Base-by-base conservation (phyloP, 2,888 invertebrate genomes). In the Chorisops tibialis region DNA sequence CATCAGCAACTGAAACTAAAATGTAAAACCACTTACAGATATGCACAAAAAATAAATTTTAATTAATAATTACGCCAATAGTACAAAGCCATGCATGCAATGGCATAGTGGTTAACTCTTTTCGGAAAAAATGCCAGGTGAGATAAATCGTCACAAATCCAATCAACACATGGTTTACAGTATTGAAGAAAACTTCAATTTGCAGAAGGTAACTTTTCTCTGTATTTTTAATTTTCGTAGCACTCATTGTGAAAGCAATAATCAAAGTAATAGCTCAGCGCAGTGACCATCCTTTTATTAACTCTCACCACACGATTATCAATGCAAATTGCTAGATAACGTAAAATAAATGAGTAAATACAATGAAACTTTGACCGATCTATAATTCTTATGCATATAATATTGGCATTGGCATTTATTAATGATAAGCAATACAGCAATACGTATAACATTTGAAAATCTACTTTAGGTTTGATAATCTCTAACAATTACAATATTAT, bases 131-230 rank as follows among this genome's bases (percentile, higher is more conserved):
- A 62, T 75, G 61, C 22, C 71, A 68, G 4, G 73, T 73, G 51
- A 74, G 70, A 63, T 72, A 75, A 24, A 67, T 63, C 1, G 69
- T 74, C 12, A 76, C 69, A 52, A 76, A 61, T 16, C 71, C 69
- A 58, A 76, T 77, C 18, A 75, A 68, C 39, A 75, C 70, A 64
- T 77, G 77, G 62, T 77, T 77, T 11, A 77, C 63, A 35, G 71
- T 73, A 61, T 76, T 77, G 6, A 77, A 60, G 22, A 73, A 59
- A 58, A 68, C 69, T 63, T 75, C 74, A 35, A 73, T 69, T 67
- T 71, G 49, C 18, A 56, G 19, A 21, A 52, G 12, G 7, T 9
- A 14, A 3, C 14, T 14, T 9, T 16, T 24, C 7, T 30, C 50
- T n/a, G n/a, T n/a, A 50, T 4, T 9, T 24, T 48, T 48, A 9